These are phyloP conservation scores for Schizaphis graminum DNA, from an alignment of 2,888 invertebrate genomes.

Conservation along the genomic window DNA sequence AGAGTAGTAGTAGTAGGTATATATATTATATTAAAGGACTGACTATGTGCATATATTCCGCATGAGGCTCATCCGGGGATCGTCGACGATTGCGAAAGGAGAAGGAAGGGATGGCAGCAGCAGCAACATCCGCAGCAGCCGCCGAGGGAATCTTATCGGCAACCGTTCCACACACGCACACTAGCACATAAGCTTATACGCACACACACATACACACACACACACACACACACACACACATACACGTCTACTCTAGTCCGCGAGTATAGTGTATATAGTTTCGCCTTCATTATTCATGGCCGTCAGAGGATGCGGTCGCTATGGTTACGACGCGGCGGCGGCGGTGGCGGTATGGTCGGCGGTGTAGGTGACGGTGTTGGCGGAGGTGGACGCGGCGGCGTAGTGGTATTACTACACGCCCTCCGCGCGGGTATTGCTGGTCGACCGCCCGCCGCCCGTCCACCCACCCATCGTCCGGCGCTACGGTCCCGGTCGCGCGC, in stretches of 20 bases:
- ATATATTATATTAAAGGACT: neutral
- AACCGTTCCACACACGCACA: conserved; percentile 9
- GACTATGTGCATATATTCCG: neutral
- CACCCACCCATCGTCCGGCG: neutral
- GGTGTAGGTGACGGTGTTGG: neutral
- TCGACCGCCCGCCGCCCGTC: neutral
- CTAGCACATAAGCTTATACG: neutral
- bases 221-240: neutral
- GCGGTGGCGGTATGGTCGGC: neutral
- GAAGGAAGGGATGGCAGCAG: conserved; percentile 4
- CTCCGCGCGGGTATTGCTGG: conserved; percentile 10
- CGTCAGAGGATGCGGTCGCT: conserved; percentile 59
- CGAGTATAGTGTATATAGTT: conserved; percentile 28
- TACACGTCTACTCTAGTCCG: conserved; percentile 2
- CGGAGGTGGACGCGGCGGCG: neutral
- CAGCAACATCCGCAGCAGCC: conserved; percentile 17
- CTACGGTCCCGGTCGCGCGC: conserved; percentile 22
- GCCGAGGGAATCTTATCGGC: conserved; percentile 63
- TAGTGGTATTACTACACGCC: conserved; percentile 13
- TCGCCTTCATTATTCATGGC: conserved; percentile 66
- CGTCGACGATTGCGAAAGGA: conserved; percentile 7
- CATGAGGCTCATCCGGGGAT: neutral
- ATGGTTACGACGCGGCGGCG: conserved; percentile 52
- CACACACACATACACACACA: neutral
- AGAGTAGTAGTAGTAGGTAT: neutral